Conservation (phyloP, 2,797 vertebrate genomes). For the Crenichthys baileyi region DNA sequence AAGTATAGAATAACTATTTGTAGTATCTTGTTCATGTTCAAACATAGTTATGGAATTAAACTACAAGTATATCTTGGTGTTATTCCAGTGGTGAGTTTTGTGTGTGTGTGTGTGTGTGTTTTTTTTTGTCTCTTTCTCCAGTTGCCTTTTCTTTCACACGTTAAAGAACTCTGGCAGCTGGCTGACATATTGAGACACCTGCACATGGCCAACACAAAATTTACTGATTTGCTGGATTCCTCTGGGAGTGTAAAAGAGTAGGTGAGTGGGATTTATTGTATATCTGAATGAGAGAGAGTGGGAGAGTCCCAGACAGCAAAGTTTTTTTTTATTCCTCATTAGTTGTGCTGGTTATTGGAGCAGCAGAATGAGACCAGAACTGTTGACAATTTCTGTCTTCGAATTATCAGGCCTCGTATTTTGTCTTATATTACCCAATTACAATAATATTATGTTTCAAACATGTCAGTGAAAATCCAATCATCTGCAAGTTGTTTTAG, state of each 20-base stretch:
- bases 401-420: slow-evolving; percentile 15
- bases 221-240: slow-evolving; percentile 35
- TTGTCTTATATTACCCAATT: slow-evolving; percentile 38
- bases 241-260: slow-evolving; percentile 30
- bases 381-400: slow-evolving; percentile 37
- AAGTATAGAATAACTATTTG: too few relatives aligned
- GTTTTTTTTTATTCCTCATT: slow-evolving; percentile 18
- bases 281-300: slow-evolving; percentile 15
- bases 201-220: slow-evolving; percentile 20
- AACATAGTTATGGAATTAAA: neutral
- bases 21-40: neutral
- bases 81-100: neutral
- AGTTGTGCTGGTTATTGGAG: slow-evolving; percentile 33
- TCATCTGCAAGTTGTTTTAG: neutral
- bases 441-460: slow-evolving; percentile 23
- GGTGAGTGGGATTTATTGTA: slow-evolving; percentile 22
- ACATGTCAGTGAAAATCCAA: slow-evolving; percentile 10
- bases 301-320: neutral
- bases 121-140: neutral
- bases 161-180: slow-evolving; percentile 1
- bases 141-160: neutral
- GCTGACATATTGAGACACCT: slow-evolving; percentile 39
- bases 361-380: slow-evolving; percentile 11
- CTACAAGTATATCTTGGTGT: neutral
- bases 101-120: neutral